phyloP scores from a whole-genome alignment of 2,113 vertebrate species.

The Prunella himalayana region DNA sequence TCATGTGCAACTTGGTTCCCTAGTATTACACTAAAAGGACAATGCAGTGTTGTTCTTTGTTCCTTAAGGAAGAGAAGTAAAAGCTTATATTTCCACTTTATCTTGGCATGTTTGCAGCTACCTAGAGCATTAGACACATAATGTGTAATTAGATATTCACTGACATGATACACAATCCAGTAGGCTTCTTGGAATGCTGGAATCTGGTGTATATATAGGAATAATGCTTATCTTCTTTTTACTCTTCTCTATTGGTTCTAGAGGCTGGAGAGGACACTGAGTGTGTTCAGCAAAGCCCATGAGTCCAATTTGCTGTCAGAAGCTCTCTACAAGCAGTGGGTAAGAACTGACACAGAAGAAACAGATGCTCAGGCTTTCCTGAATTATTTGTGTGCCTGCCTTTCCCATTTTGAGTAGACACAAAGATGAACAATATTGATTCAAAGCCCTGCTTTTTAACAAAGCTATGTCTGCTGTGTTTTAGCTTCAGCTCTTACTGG shows the following conservation, averaged over 20 bases:
- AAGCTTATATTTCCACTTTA: neutral
- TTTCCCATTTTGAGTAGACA: neutral
- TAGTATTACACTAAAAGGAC: neutral
- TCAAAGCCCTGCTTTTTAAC: neutral
- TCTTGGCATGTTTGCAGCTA: neutral
- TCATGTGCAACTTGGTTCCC: neutral
- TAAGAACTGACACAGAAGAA: slow-evolving; percentile 59
- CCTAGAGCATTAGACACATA: neutral
- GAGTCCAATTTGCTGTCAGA: slow-evolving; percentile 78
- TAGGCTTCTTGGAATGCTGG: neutral
- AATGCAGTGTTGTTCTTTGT: neutral
- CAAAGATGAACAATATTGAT: neutral
- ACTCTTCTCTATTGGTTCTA: slow-evolving; percentile 57
- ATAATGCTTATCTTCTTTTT: neutral
- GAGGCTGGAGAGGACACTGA: slow-evolving; percentile 82
- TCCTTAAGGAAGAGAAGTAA: neutral
- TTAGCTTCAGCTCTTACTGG: slow-evolving; percentile 73
- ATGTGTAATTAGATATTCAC: neutral
- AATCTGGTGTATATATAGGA: neutral
- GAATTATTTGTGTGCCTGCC: neutral
- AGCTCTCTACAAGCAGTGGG: slow-evolving; percentile 86
- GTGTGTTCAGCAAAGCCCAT: slow-evolving; percentile 78
- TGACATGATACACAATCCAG: neutral
- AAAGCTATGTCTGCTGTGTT: neutral
- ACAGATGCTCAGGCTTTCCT: neutral